Base-by-base conservation (phyloP, 2,888 invertebrate species). In the Tubiluchus corallicola region DNA sequence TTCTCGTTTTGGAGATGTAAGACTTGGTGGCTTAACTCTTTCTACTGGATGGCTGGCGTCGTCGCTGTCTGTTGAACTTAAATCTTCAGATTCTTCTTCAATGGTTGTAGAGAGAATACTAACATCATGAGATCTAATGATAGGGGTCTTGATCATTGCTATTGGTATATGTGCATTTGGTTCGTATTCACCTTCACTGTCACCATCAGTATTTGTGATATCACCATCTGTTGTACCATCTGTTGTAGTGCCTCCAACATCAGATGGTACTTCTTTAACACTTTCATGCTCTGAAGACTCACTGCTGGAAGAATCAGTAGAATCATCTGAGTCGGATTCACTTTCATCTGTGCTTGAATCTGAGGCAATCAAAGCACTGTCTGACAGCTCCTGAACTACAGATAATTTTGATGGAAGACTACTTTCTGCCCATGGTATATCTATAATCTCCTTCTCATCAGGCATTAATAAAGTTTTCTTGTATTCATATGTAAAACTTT, bases 141-240 rank as follows among this genome's bases (percentile, higher is more conserved):
- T n/a, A n/a, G n/a, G n/a, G n/a, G n/a, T n/a, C n/a, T n/a, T n/a
- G n/a, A 9, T 29, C 29, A n/a, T n/a, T 29, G n/a, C n/a, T n/a
- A 29, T 29, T 29, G 29, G 29, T n/a, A 9, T 9, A 29, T 29
- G n/a, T 9, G 29, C 29, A 29, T 29, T 29, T 29, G 29, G 29
- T n/a, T 29, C 29, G 29, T 29, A 29, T n/a, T 29, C 29, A 9
- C 29, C 29, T n/a, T 29, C 29, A n/a, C 29, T 29, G 29, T 29
- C 29, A n/a, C 29, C 29, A 29, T 29, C 29, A 9, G 29, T 29
- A n/a, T 29, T 29, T 29, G 29, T 29, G n/a, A 29, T 29, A n/a
- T 29, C 29, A n/a, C 29, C 29, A n/a, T 29, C 29, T 29, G 29
- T 29, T 9, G 29, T 29, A n/a, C n/a, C n/a, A n/a, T n/a, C n/a